Evolutionary conservation across 2,797 vertebrate genomes (phyloP).

Genomic region (Melopsittacus undulatus): DNA sequence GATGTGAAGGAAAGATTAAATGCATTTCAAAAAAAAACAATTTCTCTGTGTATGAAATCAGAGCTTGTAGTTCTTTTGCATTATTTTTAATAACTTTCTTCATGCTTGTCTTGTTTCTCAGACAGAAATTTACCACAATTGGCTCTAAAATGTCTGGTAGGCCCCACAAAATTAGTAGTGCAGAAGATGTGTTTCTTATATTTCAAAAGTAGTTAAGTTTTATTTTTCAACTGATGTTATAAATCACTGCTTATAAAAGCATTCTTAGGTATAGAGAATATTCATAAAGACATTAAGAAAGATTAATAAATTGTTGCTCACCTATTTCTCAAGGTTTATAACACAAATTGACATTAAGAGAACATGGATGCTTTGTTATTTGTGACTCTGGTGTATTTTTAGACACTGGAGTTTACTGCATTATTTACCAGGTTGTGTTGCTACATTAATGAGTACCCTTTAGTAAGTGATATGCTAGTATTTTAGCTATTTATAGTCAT

Average conservation of each 20-base stretch:
- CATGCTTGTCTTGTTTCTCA: not conserved
- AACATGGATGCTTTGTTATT: not conserved
- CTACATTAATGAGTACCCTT: not conserved
- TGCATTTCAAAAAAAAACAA: not conserved
- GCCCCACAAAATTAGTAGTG: not conserved
- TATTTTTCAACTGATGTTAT: not conserved
- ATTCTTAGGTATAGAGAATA: not conserved
- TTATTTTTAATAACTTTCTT: constrained; percentile 42
- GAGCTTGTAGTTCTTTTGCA: constrained; percentile 16
- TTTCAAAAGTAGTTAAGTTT: not conserved
- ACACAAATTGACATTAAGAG: not conserved
- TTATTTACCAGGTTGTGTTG: not conserved
- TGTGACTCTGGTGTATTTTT: not conserved
- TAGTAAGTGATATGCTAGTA: not conserved
- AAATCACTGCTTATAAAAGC: not conserved
- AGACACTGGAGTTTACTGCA: not conserved
- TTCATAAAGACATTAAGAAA: not conserved
- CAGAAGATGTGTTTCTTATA: not conserved
- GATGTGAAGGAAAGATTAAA: constrained; percentile 58
- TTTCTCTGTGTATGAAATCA: not conserved
- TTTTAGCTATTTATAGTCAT: constrained; percentile 12
- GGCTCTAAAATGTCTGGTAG: not conserved
- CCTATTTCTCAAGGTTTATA: not conserved
- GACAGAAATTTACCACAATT: not conserved
- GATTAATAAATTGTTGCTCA: not conserved